Evolutionary conservation across 1,140 invertebrate species (phyloP).

Genomic region (Eriocheir sinensis): DNA sequence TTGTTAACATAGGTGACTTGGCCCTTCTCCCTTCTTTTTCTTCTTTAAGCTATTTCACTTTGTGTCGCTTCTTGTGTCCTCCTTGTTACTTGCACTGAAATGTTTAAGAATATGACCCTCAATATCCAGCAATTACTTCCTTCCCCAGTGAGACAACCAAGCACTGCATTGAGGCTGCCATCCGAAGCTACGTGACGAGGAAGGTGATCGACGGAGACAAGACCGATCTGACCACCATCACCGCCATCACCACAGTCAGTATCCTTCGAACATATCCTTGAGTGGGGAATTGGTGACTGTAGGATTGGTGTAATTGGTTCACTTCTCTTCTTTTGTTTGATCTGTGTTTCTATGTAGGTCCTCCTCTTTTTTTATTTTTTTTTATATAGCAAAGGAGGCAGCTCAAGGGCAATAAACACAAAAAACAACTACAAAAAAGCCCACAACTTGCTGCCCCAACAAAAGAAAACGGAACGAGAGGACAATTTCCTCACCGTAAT

Average conservation of each 20-base stretch:
- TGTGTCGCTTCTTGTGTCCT: neutral
- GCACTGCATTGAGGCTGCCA: constrained; percentile 66
- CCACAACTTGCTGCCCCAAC: too few species aligned
- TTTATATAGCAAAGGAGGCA: too few species aligned
- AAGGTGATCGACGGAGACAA: constrained; percentile 55
- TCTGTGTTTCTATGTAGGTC: neutral
- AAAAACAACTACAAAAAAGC: too few species aligned
- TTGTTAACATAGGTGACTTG: neutral
- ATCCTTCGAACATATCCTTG: too few species aligned
- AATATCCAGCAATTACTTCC: neutral
- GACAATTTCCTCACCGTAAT: too few species aligned
- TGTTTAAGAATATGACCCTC: neutral
- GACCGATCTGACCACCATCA: constrained; percentile 58
- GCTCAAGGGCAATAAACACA: too few species aligned
- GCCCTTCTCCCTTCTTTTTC: neutral
- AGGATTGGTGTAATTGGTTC: too few species aligned
- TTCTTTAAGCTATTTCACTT: neutral
- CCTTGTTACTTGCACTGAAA: too few species aligned
- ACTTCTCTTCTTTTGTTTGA: neutral
- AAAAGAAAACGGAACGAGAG: too few species aligned
- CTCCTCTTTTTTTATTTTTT: too few species aligned
- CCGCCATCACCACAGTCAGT: constrained; percentile 61
- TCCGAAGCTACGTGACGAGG: constrained; percentile 64
- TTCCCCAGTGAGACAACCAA: constrained; percentile 64
- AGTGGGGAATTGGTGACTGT: too few species aligned